Percentiles rank a stretch among this genome's conserved stretches.
Evolutionary conservation across 2,113 vertebrate species (phyloP).

Genomic region (Mesocricetus auratus): DNA sequence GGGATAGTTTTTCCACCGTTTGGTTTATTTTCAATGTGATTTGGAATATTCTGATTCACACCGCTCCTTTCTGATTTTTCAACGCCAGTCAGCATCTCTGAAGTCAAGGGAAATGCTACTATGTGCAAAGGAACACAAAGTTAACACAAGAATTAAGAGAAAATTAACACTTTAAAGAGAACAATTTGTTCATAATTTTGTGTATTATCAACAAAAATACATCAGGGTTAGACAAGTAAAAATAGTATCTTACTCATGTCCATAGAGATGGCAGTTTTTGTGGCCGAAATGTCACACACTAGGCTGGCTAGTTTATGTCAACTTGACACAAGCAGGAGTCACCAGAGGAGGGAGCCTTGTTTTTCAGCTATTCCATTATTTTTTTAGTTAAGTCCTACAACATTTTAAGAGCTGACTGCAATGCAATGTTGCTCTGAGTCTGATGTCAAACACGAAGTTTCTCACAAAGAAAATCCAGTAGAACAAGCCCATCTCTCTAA

Average conservation of each 20-base stretch:
- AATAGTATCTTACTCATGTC: not conserved
- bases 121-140: conserved; percentile 66
- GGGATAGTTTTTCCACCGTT: not conserved
- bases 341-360: not conserved
- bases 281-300: not conserved
- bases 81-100: conserved; percentile 68
- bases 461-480: not conserved
- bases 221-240: conserved; percentile 13
- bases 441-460: not conserved
- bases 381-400: not conserved
- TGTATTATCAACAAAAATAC: conserved; percentile 39
- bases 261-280: not conserved
- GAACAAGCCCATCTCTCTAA: not conserved
- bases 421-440: not conserved
- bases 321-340: not conserved
- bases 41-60: conserved; percentile 31
- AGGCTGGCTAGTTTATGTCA: not conserved
- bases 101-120: conserved; percentile 70
- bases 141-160: conserved; percentile 48
- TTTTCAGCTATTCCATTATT: not conserved
- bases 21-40: conserved; percentile 62
- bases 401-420: conserved; percentile 11
- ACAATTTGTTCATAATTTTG: not conserved
- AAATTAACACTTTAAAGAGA: conserved; percentile 39
- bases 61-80: conserved; percentile 70